Evolutionary conservation across 23 tunicate genomes (phyloP), one percentile per base, ranked within the genome.

Genomic region (Botrylloides violaceus): DNA sequence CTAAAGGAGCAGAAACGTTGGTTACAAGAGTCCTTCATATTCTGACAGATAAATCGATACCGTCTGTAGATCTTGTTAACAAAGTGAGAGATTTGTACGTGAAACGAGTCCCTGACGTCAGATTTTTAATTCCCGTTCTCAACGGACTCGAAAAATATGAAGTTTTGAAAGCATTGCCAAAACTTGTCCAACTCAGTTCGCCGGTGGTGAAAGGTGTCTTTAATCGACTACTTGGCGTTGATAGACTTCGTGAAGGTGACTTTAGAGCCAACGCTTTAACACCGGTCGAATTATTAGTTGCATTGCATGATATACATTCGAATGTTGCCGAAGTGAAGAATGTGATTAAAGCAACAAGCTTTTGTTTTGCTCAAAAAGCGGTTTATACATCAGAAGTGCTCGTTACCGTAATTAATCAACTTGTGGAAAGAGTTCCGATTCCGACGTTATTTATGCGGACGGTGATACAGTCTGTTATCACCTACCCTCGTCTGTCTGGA

Each of bases 401-500:
- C 19, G 95, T 83, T 22, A 82, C 91, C 32, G 95, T 89, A 20
- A 95, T 95, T 38, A 82, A 87, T 71, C 83, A 79, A 26, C 47
- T 95, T 66, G 79, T 87, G 57, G 88, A 84, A 75, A 84, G 76
- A 35, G 82, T 65, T 0, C 73, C 39, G 7, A 75, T 95, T 2
- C 99, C 99, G 5, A 80, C 99, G 29, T 48, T 95, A 36, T 37
- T 95, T 0, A 95, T 95, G 99, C 28, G 99, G 5, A 95, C 99
- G 0, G 92, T 95, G 12, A 79, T 90, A 3, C 96, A 95, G 81
- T 83, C 99, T 6, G 80, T 87, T 33, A 95, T 95, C 49, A 82
- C 83, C 22, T 90, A 95, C 70, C 95, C 99, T 2, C 81, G 94
- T 31, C 30, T 95, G 65, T 82, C 96, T 2, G 89, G 91, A 0